Conservation (phyloP, 1,140 invertebrate species). For the Aplysia californica region DNA sequence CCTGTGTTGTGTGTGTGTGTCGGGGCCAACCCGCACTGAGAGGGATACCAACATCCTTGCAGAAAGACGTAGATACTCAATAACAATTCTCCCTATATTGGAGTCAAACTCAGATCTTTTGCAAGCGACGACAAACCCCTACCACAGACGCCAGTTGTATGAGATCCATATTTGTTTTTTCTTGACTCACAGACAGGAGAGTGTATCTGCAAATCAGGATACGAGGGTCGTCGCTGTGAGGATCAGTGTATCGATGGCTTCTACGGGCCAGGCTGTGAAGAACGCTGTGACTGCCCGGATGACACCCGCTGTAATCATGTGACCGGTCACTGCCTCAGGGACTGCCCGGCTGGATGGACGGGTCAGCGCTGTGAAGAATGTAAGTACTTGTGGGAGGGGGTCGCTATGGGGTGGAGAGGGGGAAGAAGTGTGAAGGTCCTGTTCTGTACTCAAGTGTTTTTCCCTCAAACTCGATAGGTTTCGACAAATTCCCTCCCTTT, state of each 20-base stretch:
- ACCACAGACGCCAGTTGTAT: too few relatives aligned
- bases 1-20: too few relatives aligned
- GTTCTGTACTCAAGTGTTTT: too few relatives aligned
- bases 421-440: too few relatives aligned
- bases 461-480: too few relatives aligned
- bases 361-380: conserved; percentile 82
- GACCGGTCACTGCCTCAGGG: conserved; percentile 81
- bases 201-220: conserved; percentile 87
- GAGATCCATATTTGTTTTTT: neutral
- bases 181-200: conserved; percentile 75
- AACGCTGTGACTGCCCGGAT: conserved; percentile 63
- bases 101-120: too few relatives aligned
- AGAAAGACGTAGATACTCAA: too few relatives aligned
- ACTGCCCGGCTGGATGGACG: conserved; percentile 86
- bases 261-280: conserved; percentile 65
- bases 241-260: conserved; percentile 57
- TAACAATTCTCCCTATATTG: too few relatives aligned
- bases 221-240: conserved; percentile 55
- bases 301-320: conserved; percentile 81
- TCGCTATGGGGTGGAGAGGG: too few relatives aligned
- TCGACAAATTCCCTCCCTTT: too few relatives aligned
- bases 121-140: neutral
- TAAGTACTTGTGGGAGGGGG: conserved; percentile 47
- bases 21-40: too few relatives aligned
- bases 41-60: too few relatives aligned